Evolutionary conservation across 2,113 vertebrate genomes (phyloP), one percentile per base, ranked within the genome.

Genomic region (Chlorocebus sabaeus): DNA sequence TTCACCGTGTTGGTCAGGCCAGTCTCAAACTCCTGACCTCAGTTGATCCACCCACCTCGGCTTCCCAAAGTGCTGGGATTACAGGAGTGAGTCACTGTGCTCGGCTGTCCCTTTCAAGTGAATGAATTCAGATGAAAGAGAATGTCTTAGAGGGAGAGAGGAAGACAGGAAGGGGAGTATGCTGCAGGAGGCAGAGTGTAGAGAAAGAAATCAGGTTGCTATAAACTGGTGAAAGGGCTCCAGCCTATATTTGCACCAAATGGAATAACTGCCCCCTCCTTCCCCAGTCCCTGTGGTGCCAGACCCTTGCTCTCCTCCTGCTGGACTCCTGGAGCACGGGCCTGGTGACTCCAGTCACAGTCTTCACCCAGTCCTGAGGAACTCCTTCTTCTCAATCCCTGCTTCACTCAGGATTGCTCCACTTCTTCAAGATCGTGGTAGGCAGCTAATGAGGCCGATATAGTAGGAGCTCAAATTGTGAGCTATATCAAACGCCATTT

Each of bases 121-220:
- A 96, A 79, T 92, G 55, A 95, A 35, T 67, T 90, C 80, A 75
- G 68, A 86, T 67, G 38, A 85, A 96, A 93, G 68, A 45, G 32
- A 25, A 76, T 64, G 17, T 93, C 76, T 57, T 59, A 25, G 25
- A 45, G n/a, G 16, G 52, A n/a, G 25, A 52, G 73, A 70, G 30
- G 43, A 87, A 79, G 13, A 8, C 23, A 48, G 7, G 16, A 27
- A 83, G 73, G 14, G 14, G 30, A 88, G 78, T 27, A 23, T 20
- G 6, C 14, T 45, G 76, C 8, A 72, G 88, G 85, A 93, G 59
- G 22, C 16, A 82, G 83, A 86, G 13, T 13, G 0, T 2, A 79
- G 18, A 11, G 27, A 81, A 52, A 73, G 83, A 86, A 67, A 79
- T 32, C 0, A 2, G 14, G 45, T 55, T 35, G 8, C 16, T 32